Evolutionary conservation across 1,140 invertebrate species (phyloP).

Genomic region (Nasonia longicornis): DNA sequence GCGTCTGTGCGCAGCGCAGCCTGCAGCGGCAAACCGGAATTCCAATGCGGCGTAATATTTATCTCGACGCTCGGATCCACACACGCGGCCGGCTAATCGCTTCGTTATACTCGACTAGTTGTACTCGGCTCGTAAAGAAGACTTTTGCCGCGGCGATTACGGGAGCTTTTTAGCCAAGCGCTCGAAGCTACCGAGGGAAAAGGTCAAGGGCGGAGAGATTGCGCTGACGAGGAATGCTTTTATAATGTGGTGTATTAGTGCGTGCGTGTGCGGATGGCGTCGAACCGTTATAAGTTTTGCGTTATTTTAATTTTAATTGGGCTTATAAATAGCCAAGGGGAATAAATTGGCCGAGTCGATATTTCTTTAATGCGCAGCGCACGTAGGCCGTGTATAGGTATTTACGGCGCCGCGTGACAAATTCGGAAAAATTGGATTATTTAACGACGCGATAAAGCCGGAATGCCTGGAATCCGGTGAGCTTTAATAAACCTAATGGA

Average conservation of each 20-base stretch:
- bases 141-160: not conserved
- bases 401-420: not conserved
- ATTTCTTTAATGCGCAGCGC: not conserved
- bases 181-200: not conserved
- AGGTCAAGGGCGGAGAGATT: not conserved
- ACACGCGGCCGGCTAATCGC: not conserved
- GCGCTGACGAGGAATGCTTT: too few species aligned
- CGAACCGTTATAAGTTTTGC: too few species aligned
- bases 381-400: not conserved
- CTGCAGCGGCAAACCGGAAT: not conserved
- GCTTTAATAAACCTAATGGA: slow-evolving; percentile 1
- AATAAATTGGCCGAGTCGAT: not conserved
- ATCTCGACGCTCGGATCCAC: not conserved
- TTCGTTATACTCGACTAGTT: not conserved
- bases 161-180: not conserved
- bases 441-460: not conserved
- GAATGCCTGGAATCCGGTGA: not conserved
- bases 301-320: too few species aligned
- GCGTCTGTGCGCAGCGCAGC: not conserved
- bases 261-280: too few species aligned
- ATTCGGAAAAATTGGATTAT: not conserved
- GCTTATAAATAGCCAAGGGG: too few species aligned
- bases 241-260: too few species aligned
- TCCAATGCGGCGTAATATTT: not conserved
- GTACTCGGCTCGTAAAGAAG: not conserved